Evolutionary conservation across 2,888 invertebrate genomes (phyloP).

Genomic region (Tetragonula carbonaria): DNA sequence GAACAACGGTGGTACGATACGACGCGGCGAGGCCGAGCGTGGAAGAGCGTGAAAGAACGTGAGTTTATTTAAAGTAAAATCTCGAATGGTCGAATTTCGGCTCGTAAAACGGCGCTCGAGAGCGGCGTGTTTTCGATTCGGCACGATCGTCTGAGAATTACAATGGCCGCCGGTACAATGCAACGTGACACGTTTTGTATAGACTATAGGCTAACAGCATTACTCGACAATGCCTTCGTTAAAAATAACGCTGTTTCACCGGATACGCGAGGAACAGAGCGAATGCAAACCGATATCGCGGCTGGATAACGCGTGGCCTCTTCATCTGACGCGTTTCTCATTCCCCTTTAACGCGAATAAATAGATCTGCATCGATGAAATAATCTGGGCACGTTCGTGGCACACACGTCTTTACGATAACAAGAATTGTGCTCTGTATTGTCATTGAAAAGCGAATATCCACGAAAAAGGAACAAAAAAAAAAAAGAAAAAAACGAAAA

Average conservation of each 20-base stretch:
- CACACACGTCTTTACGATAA: constrained; percentile 17
- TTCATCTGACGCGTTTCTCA: constrained; percentile 10
- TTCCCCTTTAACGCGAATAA: constrained; percentile 33
- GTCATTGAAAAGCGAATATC: background rate
- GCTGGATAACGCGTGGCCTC: constrained; percentile 11
- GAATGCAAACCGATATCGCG: constrained; percentile 17
- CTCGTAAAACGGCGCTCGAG: background rate
- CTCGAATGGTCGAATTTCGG: background rate
- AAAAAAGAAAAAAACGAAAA: background rate
- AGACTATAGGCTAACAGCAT: constrained; percentile 5
- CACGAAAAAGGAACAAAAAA: background rate
- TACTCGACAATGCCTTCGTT: constrained; percentile 39
- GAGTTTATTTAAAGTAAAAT: background rate
- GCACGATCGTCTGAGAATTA: constrained; percentile 10
- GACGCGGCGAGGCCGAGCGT: constrained; percentile 45
- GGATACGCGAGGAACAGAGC: constrained; percentile 12
- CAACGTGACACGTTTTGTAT: constrained; percentile 15
- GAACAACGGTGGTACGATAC: constrained; percentile 24
- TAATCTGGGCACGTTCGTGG: constrained; percentile 21
- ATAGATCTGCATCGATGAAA: constrained; percentile 53
- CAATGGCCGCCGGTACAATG: constrained; percentile 7
- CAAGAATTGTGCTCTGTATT: background rate
- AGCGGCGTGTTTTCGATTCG: background rate
- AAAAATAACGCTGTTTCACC: constrained; percentile 32
- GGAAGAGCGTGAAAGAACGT: constrained; percentile 51